These are phyloP conservation scores for Hydrocynus forskahlii DNA, from an alignment of 2,797 vertebrate species.

Conservation along the genomic window DNA sequence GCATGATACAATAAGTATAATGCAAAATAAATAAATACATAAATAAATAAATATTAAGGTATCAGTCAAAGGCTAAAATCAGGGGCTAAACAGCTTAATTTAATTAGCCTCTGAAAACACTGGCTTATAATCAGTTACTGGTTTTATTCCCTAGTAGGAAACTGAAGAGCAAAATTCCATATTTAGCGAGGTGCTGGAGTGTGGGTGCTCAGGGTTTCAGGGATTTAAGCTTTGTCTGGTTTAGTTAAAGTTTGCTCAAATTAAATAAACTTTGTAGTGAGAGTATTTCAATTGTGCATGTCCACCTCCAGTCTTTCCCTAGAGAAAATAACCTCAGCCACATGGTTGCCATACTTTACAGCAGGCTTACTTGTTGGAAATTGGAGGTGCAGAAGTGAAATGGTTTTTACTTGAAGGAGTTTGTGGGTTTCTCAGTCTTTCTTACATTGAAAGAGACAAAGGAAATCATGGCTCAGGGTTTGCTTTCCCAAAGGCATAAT, in stretches of 20 bases:
- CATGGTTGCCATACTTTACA: neutral
- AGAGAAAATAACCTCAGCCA: neutral
- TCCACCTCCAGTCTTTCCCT: neutral
- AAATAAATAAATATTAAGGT: no score
- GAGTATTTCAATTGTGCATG: neutral
- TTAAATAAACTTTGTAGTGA: neutral
- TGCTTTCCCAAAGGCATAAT: neutral
- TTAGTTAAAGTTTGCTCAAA: neutral
- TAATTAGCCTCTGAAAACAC: no score
- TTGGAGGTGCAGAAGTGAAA: conserved; percentile 12
- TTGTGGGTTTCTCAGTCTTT: neutral
- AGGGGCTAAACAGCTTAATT: no score
- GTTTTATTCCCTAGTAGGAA: no score
- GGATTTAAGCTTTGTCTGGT: neutral
- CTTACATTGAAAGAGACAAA: conserved; percentile 25
- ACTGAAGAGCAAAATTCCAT: no score
- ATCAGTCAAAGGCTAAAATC: no score
- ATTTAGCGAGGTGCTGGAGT: neutral
- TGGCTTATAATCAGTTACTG: no score
- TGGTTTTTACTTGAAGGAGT: conserved; percentile 27
- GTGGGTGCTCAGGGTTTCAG: neutral
- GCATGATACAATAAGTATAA: no score
- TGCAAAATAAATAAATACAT: no score
- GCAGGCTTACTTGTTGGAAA: neutral
- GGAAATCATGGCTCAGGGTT: conserved; percentile 20